A percentile compares a stretch with the other conserved stretches of the same genome.
phyloP scores from a whole-genome alignment of 2,888 invertebrate species.

The Hecatera dysodea region DNA sequence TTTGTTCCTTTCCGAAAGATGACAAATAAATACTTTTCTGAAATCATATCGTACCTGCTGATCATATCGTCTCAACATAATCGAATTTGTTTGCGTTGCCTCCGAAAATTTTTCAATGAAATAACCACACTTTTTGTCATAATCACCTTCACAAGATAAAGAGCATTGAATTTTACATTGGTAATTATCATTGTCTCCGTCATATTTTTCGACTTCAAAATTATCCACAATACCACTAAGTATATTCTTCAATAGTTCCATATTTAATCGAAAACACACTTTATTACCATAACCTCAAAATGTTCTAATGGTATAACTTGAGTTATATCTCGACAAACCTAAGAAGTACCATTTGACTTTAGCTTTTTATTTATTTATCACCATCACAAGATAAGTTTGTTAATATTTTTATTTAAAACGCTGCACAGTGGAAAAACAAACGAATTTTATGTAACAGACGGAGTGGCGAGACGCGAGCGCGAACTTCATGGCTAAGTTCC shows the following conservation, averaged over 20 bases:
- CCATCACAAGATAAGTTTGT: not conserved
- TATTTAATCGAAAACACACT: not conserved
- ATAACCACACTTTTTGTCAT: slow-evolving; percentile 37
- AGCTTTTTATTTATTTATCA: not conserved
- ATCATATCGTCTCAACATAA: slow-evolving; percentile 46
- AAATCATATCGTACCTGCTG: slow-evolving; percentile 22
- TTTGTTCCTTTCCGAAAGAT: slow-evolving; percentile 60
- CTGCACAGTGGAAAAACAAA: slow-evolving; percentile 6
- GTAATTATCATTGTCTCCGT: slow-evolving; percentile 25
- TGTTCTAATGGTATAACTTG: not conserved
- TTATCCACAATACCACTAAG: slow-evolving; percentile 14
- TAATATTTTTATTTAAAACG: not conserved
- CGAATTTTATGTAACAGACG: not conserved
- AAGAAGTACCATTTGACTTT: not conserved
- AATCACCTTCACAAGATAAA: slow-evolving; percentile 10
- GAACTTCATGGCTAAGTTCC: slow-evolving; percentile 3
- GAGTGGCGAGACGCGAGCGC: slow-evolving; percentile 6
- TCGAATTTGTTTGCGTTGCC: slow-evolving; percentile 45
- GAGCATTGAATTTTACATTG: slow-evolving; percentile 32
- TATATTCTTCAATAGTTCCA: slow-evolving; percentile 5
- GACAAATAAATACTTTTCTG: slow-evolving; percentile 41
- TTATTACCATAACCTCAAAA: not conserved
- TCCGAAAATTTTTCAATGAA: slow-evolving; percentile 40
- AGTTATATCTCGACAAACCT: not conserved
- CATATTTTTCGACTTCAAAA: slow-evolving; percentile 35